These are phyloP conservation scores for Cygnus atratus DNA, from an alignment of 2,113 vertebrate genomes.

Conservation along the genomic window DNA sequence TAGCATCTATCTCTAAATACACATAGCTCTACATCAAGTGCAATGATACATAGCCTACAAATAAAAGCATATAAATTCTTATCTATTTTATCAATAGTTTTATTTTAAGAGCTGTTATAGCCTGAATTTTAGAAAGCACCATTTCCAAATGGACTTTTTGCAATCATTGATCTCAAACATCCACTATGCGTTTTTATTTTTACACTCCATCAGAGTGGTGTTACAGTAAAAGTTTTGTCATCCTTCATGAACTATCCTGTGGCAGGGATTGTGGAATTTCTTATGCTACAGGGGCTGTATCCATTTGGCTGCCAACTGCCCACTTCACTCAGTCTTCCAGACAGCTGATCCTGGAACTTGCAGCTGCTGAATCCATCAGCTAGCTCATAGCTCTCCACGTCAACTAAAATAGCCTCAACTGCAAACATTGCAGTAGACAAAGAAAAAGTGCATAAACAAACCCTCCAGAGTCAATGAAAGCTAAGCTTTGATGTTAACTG, in stretches of 20 bases:
- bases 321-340: constrained; percentile 47
- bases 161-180: neutral
- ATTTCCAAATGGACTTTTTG: neutral
- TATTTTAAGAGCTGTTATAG: neutral
- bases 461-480: neutral
- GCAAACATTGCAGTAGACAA: constrained; percentile 16
- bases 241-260: neutral
- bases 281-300: neutral
- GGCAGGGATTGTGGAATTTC: constrained; percentile 24
- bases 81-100: neutral
- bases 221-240: neutral
- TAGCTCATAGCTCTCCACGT: neutral
- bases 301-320: constrained; percentile 47
- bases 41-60: neutral
- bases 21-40: neutral
- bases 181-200: neutral
- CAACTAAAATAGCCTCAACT: constrained; percentile 33
- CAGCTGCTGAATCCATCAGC: constrained; percentile 62
- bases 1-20: neutral
- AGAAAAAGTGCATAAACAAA: constrained; percentile 32
- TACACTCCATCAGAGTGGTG: neutral
- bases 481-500: neutral
- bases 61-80: neutral
- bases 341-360: constrained; percentile 38
- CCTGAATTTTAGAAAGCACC: neutral